phyloP scores from a whole-genome alignment of 2,113 vertebrate species.

The Pelvicachromis taeniatus region DNA sequence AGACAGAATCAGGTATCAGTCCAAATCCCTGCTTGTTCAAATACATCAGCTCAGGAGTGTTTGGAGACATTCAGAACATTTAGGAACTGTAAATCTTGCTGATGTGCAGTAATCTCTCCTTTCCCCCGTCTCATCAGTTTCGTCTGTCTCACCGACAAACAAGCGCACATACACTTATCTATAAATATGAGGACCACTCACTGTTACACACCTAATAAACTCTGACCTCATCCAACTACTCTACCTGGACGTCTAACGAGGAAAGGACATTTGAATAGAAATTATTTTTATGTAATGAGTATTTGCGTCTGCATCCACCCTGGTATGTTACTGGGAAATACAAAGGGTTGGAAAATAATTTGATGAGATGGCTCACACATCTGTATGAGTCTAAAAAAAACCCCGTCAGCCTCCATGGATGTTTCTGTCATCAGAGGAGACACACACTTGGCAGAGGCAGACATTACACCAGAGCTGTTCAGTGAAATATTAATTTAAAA shows the following conservation, averaged over 20 bases:
- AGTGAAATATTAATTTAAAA: conserved; percentile 10
- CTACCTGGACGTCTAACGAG: neutral
- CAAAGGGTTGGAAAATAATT: neutral
- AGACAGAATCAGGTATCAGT: conserved; percentile 41
- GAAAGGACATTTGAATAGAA: neutral
- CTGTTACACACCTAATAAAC: neutral
- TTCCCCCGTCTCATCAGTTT: neutral
- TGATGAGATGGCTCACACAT: neutral
- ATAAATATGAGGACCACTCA: neutral
- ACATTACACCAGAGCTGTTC: neutral
- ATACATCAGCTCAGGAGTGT: conserved; percentile 20
- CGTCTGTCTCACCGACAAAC: neutral
- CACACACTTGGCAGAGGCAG: neutral
- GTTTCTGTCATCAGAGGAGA: neutral
- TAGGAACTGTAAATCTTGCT: conserved; percentile 18
- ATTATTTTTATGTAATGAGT: neutral
- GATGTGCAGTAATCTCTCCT: neutral
- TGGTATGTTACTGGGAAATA: neutral
- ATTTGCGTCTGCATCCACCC: neutral
- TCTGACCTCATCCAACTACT: neutral
- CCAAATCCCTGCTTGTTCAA: conserved; percentile 38
- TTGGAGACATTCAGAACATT: neutral
- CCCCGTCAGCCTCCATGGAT: neutral
- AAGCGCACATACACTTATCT: neutral
- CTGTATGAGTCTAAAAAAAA: neutral